These are phyloP conservation scores for Cosmia trapezina DNA, from an alignment of 2,888 invertebrate species.

Conservation along the genomic window DNA sequence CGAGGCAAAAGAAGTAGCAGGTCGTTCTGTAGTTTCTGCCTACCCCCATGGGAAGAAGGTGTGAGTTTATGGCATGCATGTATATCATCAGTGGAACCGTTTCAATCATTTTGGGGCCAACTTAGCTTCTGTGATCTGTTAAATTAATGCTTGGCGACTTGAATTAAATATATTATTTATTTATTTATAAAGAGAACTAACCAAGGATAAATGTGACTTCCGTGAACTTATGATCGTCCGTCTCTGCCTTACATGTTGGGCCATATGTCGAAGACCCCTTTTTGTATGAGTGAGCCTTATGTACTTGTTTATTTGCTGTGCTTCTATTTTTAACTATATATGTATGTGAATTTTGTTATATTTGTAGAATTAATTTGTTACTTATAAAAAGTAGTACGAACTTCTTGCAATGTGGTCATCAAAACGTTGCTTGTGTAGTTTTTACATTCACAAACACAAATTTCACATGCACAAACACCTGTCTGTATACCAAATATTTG, in stretches of 20 bases:
- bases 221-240: neutral
- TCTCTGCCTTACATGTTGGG: neutral
- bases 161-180: neutral
- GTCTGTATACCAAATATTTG: neutral
- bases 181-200: neutral
- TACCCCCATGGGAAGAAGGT: no score
- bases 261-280: neutral
- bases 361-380: neutral
- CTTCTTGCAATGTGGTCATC: neutral
- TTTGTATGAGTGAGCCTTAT: neutral
- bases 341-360: neutral
- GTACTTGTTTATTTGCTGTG: neutral
- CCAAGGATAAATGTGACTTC: neutral
- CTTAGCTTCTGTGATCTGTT: neutral
- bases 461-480: slow-evolving; percentile 17
- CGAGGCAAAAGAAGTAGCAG: no score
- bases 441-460: slow-evolving; percentile 17
- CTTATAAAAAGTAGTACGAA: neutral
- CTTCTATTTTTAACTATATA: neutral
- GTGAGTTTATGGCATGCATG: no score
- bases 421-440: neutral
- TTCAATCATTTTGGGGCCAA: neutral
- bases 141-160: no score
- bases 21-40: no score
- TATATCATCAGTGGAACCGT: no score